Percentiles rank a stretch among this genome's conserved stretches.
Conservation (phyloP, 2,888 invertebrate species). For the Copidosoma aretas region DNA sequence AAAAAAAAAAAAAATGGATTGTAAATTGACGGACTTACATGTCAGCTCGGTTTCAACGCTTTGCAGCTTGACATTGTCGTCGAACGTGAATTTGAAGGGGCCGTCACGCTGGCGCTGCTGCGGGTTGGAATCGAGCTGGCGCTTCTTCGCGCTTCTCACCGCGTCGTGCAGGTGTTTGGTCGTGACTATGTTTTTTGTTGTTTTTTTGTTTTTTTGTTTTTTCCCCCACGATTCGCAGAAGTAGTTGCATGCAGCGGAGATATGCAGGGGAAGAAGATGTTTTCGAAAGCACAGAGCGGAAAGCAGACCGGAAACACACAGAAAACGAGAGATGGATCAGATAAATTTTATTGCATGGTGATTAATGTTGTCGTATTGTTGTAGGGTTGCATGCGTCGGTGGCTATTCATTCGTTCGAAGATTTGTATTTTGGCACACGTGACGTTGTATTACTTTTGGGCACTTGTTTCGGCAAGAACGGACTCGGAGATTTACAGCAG, state of each 20-base stretch:
- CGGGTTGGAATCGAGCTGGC: slow-evolving; percentile 35
- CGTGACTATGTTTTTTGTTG: slow-evolving; percentile 2
- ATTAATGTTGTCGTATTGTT: too few species aligned
- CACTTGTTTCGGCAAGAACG: too few species aligned
- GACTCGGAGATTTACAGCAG: too few species aligned
- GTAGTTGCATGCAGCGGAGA: too few species aligned
- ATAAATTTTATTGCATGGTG: not conserved
- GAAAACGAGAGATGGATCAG: not conserved
- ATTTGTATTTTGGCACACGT: too few species aligned
- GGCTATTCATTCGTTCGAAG: too few species aligned
- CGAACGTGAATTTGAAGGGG: slow-evolving; percentile 30
- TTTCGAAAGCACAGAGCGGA: slow-evolving; percentile 1
- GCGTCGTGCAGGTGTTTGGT: slow-evolving; percentile 24
- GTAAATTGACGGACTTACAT: slow-evolving; percentile 32
- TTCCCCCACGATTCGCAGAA: too few species aligned
- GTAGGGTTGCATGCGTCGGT: too few species aligned
- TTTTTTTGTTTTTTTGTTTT: too few species aligned
- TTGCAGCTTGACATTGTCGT: slow-evolving; percentile 34
- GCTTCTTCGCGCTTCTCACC: slow-evolving; percentile 34
- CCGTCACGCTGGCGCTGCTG: slow-evolving; percentile 17
- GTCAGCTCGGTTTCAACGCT: slow-evolving; percentile 34
- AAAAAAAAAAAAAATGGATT: not conserved
- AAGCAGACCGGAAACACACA: not conserved
- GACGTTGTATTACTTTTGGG: too few species aligned
- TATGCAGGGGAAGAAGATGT: too few species aligned